Evolutionary conservation across 2,113 vertebrate species (phyloP).

Genomic region (Caracal caracal): DNA sequence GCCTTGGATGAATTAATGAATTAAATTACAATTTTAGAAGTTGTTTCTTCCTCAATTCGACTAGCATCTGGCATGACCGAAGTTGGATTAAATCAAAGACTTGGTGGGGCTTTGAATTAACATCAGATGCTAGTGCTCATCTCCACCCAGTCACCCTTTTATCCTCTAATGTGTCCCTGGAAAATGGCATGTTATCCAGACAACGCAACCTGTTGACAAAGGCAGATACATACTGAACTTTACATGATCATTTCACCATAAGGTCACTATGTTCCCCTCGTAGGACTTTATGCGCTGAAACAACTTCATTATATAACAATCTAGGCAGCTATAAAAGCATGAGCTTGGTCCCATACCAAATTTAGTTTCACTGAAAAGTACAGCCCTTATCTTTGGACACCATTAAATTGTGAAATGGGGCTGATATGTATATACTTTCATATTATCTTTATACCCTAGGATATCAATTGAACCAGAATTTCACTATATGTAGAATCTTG

Average conservation of each 20-base stretch:
- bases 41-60: neutral
- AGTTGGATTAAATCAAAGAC: neutral
- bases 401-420: neutral
- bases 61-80: neutral
- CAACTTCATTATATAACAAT: neutral
- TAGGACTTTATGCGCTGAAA: neutral
- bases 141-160: neutral
- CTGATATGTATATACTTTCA: neutral
- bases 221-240: neutral
- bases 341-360: neutral
- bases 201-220: neutral
- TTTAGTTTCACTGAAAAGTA: neutral
- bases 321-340: neutral
- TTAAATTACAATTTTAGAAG: neutral
- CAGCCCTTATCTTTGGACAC: neutral
- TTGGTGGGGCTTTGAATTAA: slow-evolving; percentile 21
- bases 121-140: slow-evolving; percentile 14
- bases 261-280: neutral
- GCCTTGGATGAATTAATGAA: slow-evolving; percentile 30
- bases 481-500: neutral
- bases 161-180: neutral
- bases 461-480: neutral
- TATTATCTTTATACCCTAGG: neutral
- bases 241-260: slow-evolving; percentile 4
- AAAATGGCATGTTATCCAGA: neutral